Evolutionary conservation across 2,113 vertebrate genomes (phyloP).

Genomic region (Paramisgurnus dabryanus): DNA sequence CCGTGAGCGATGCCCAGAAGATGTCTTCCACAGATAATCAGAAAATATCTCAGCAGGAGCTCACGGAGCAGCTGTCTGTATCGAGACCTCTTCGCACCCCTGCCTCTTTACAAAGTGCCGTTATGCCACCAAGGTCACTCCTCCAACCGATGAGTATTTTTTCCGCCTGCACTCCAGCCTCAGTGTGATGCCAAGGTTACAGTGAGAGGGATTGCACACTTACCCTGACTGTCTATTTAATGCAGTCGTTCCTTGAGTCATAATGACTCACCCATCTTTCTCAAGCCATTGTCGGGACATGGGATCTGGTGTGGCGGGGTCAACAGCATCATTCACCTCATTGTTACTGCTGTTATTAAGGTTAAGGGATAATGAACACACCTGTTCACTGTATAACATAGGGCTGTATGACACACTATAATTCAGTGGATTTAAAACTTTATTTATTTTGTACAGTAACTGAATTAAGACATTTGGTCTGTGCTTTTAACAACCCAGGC

Average conservation of each 20-base stretch:
- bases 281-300: neutral
- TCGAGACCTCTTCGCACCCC: conserved; percentile 36
- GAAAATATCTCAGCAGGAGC: neutral
- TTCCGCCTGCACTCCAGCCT: conserved; percentile 40
- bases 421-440: too few species aligned
- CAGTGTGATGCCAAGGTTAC: conserved; percentile 50
- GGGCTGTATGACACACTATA: neutral
- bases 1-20: neutral
- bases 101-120: conserved; percentile 49
- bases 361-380: neutral
- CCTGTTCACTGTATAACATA: neutral
- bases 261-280: conserved; percentile 36
- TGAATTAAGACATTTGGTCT: too few species aligned
- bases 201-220: conserved; percentile 32
- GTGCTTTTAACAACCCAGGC: too few species aligned
- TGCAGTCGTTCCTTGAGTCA: conserved; percentile 28
- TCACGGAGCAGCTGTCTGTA: conserved; percentile 11
- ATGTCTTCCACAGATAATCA: conserved; percentile 18
- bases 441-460: too few species aligned
- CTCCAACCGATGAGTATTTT: conserved; percentile 46
- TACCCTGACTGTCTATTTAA: conserved; percentile 1
- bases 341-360: neutral
- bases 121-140: conserved; percentile 52
- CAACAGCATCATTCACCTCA: conserved; percentile 18
- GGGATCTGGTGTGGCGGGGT: neutral